These are phyloP conservation scores for Plumapathes pennacea DNA, from an alignment of 92 coral and sea anemone genomes.

Conservation along the genomic window DNA sequence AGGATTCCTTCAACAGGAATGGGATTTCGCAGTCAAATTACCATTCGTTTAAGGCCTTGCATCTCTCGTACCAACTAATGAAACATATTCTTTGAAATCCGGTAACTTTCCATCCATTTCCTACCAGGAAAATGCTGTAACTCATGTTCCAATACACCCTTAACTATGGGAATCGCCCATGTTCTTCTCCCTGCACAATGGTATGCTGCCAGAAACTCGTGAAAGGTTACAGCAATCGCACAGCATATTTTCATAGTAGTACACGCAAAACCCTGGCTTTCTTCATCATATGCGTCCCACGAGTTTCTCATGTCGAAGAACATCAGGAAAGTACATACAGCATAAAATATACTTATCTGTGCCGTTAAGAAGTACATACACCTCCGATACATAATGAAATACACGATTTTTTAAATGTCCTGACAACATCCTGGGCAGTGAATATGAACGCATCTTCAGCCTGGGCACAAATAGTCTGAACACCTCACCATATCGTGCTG, in stretches of 20 bases:
- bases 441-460: not conserved
- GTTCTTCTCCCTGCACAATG: slow-evolving; percentile 8
- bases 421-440: not conserved
- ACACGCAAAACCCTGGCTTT: too few species aligned
- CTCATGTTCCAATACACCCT: slow-evolving; percentile 26
- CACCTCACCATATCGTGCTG: not conserved
- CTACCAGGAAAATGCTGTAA: slow-evolving; percentile 21
- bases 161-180: slow-evolving; percentile 2
- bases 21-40: slow-evolving; percentile 36
- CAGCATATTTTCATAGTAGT: too few species aligned
- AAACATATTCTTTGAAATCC: slow-evolving; percentile 18
- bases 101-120: slow-evolving; percentile 40
- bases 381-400: not conserved
- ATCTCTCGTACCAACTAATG: slow-evolving; percentile 22
- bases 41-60: slow-evolving; percentile 25
- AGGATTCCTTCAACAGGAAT: slow-evolving; percentile 22
- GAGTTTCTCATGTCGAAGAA: too few species aligned
- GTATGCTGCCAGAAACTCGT: too few species aligned
- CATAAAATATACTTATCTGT: not conserved
- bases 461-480: not conserved
- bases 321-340: not conserved
- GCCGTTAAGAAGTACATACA: not conserved
- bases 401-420: too few species aligned
- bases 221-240: too few species aligned
- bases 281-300: too few species aligned